Conservation (phyloP, 2,797 vertebrate genomes). For the Hydrophis major region DNA sequence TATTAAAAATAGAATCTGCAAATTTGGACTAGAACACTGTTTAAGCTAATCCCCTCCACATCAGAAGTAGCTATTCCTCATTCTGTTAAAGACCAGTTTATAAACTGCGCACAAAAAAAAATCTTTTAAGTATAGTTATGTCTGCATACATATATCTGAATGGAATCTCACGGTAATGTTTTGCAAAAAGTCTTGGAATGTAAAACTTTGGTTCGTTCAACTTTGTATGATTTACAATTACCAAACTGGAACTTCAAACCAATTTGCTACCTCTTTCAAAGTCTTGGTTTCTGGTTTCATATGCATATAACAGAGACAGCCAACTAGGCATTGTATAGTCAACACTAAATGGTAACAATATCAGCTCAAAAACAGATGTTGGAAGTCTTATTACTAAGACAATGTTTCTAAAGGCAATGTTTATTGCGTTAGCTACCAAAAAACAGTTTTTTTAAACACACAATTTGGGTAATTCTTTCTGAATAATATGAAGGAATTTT, state of each 20-base stretch:
- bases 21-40: not conserved
- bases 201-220: not conserved
- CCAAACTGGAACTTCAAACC: slow-evolving; percentile 23
- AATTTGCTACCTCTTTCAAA: not conserved
- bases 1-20: not conserved
- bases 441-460: slow-evolving; percentile 64
- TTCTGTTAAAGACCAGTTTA: not conserved
- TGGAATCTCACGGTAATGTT: not conserved
- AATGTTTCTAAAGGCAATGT: slow-evolving; percentile 60
- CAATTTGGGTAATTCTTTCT: slow-evolving; percentile 66
- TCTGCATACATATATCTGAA: not conserved
- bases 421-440: slow-evolving; percentile 63
- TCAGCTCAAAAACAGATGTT: slow-evolving; percentile 64
- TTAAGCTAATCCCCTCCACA: not conserved
- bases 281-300: slow-evolving; percentile 41
- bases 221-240: not conserved
- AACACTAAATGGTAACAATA: slow-evolving; percentile 50
- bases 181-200: not conserved
- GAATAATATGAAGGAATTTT: slow-evolving; percentile 66
- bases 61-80: not conserved
- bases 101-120: not conserved
- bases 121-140: not conserved
- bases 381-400: slow-evolving; percentile 47
- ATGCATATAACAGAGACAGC: slow-evolving; percentile 39
- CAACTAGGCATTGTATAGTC: slow-evolving; percentile 51